Evolutionary conservation across 64 coral and sea anemone genomes (phyloP).

Genomic region (Actinia equina): DNA sequence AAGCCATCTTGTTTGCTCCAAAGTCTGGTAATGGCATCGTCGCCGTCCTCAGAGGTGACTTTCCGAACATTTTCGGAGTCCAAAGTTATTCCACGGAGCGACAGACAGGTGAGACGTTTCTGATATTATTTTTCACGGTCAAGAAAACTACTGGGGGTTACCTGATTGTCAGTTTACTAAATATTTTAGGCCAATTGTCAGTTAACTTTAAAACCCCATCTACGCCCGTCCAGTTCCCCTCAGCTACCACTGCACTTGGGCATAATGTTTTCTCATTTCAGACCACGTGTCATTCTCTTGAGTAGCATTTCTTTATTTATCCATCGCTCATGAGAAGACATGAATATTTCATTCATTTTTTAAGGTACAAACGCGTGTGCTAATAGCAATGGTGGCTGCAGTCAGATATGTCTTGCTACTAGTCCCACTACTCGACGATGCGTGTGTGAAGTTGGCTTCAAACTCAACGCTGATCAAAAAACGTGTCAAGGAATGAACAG

Average conservation of each 20-base stretch:
- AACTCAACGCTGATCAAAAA: slow-evolving; percentile 31
- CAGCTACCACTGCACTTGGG: no score
- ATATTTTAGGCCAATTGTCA: no score
- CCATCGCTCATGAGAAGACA: no score
- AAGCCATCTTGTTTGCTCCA: slow-evolving; percentile 38
- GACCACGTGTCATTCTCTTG: not conserved
- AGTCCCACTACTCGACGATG: slow-evolving; percentile 41
- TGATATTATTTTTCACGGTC: not conserved
- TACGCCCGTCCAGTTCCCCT: no score
- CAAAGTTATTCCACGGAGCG: slow-evolving; percentile 57
- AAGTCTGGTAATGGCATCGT: slow-evolving; percentile 21
- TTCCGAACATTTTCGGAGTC: slow-evolving; percentile 48
- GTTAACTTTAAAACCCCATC: no score
- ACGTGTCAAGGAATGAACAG: slow-evolving; percentile 63
- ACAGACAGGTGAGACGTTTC: slow-evolving; percentile 61
- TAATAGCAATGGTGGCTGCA: slow-evolving; percentile 75
- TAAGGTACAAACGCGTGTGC: slow-evolving; percentile 76
- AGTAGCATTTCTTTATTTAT: not conserved
- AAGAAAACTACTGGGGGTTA: no score
- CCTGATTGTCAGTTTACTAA: no score
- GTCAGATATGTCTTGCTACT: slow-evolving; percentile 68
- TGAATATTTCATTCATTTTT: not conserved
- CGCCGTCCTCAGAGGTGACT: slow-evolving; percentile 16
- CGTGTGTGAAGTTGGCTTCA: slow-evolving; percentile 55
- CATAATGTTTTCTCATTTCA: no score